Evolutionary conservation across 2,797 vertebrate genomes (phyloP).

Genomic region (Propithecus deckenii): DNA sequence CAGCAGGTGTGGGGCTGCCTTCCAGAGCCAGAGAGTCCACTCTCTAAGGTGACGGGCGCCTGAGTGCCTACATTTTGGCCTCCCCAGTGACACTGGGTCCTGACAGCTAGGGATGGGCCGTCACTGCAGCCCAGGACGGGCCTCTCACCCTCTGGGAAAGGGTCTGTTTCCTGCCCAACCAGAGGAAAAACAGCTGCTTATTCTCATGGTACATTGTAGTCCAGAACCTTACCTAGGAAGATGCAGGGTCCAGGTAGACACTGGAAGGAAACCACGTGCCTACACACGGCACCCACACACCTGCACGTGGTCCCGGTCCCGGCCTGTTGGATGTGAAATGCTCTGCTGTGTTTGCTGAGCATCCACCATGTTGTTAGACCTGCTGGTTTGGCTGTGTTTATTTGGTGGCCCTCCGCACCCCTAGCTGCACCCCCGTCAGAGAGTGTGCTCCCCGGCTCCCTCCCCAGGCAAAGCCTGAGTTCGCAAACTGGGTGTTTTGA

Average conservation of each 20-base stretch:
- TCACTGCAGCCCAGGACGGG: background rate
- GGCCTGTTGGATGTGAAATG: fast-evolving
- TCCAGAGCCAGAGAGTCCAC: background rate
- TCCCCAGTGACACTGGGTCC: background rate
- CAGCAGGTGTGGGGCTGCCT: background rate
- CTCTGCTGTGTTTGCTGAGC: background rate
- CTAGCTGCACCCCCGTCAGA: background rate
- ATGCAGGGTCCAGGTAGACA: fast-evolving
- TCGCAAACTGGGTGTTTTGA: background rate
- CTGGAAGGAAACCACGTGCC: background rate
- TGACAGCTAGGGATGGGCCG: fast-evolving
- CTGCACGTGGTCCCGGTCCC: fast-evolving
- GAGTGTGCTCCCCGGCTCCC: fast-evolving
- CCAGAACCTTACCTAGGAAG: no score
- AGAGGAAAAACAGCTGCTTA: background rate
- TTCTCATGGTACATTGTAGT: background rate
- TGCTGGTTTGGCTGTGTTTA: fast-evolving
- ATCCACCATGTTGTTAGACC: fast-evolving
- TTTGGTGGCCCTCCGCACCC: background rate
- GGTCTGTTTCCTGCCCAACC: background rate
- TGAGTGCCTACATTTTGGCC: background rate
- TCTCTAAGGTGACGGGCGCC: background rate
- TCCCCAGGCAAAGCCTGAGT: background rate
- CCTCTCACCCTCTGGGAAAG: background rate
- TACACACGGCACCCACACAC: fast-evolving